phyloP scores from a whole-genome alignment of 2,888 invertebrate genomes.

The Teinopalpus imperialis region DNA sequence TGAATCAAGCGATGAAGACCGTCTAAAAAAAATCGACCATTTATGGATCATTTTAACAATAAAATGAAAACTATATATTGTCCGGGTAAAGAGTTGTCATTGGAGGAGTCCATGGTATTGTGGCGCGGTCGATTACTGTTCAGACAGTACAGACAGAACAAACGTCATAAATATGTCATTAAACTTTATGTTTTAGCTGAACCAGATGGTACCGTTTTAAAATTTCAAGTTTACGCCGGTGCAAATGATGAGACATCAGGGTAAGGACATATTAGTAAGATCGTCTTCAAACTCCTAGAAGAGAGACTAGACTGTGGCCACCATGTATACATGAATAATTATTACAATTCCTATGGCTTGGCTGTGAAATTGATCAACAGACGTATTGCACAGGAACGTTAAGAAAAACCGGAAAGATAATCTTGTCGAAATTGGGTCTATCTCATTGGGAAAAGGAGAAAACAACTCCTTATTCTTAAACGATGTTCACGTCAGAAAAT shows the following conservation, averaged over 20 bases:
- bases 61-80: conserved; percentile 40
- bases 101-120: conserved; percentile 46
- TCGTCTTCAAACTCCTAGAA: conserved; percentile 41
- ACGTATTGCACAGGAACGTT: conserved; percentile 54
- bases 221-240: too few species aligned
- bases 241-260: conserved; percentile 29
- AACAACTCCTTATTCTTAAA: conserved; percentile 32
- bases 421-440: conserved; percentile 30
- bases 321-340: conserved; percentile 44
- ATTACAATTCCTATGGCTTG: conserved; percentile 40
- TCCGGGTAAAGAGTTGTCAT: conserved; percentile 39
- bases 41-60: conserved; percentile 46
- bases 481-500: conserved; percentile 36
- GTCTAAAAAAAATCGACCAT: conserved; percentile 38
- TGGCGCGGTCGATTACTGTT: conserved; percentile 39
- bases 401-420: conserved; percentile 37
- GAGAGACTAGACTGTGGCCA: conserved; percentile 40
- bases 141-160: not conserved
- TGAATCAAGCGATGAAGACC: conserved; percentile 35
- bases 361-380: conserved; percentile 39
- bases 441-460: conserved; percentile 35
- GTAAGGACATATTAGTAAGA: conserved; percentile 34
- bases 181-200: conserved; percentile 44
- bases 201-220: conserved; percentile 36
- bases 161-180: conserved; percentile 46